Base-by-base conservation (phyloP, 2,888 invertebrate species). In the Steinernema hermaphroditum region DNA sequence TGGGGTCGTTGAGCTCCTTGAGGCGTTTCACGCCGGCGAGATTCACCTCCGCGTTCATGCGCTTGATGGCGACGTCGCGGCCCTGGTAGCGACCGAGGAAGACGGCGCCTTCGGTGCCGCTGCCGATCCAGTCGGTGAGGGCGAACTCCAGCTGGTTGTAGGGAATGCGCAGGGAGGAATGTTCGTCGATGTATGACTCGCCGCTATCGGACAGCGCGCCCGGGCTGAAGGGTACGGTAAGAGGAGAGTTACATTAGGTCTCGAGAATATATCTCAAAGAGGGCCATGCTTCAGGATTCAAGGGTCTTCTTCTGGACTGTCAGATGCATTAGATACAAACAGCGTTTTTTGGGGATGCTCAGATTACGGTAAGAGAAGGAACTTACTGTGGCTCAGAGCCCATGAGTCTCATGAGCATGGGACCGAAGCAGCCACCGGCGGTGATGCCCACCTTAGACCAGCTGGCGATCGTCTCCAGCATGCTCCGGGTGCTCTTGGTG, bases 1-100 rank as follows among this genome's bases (percentile, higher is more conserved):
- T 96, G n/a, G 93, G 92, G 88, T 97, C 96, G 87, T 94, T 93
- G 73, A 97, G 90, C 88, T 94, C 93, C 74, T 93, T 89, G 77
- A 97, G 90, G 88, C 96, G 94, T 84, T 92, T 91, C 77, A 96
- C 94, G 86, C 96, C 93, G 0, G 94, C 94, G 2, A 62, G 62
- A 16, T 62, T 62, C 16, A 62, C 4, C 62, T 62, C 62, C 32
- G 29, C 9, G 62, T 62, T 62, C 62, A 62, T 62, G 32, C 62
- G 62, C 62, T 62, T 62, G 32, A 62, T 62, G 32, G 62, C 62
- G 62, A 62, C 62, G 1, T 62, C 34, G 62, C 62, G 62, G 34
- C 16, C 34, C 27, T 34, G 1, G 62, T 62, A 62, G 34, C 62
- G 62, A 8, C 62, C 62, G 6, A 62, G 62, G 32, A 62, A 62